A percentile compares a stretch with the other conserved stretches of the same genome.
phyloP scores from a whole-genome alignment of 2,888 invertebrate species.

The Crocallis elinguaria region DNA sequence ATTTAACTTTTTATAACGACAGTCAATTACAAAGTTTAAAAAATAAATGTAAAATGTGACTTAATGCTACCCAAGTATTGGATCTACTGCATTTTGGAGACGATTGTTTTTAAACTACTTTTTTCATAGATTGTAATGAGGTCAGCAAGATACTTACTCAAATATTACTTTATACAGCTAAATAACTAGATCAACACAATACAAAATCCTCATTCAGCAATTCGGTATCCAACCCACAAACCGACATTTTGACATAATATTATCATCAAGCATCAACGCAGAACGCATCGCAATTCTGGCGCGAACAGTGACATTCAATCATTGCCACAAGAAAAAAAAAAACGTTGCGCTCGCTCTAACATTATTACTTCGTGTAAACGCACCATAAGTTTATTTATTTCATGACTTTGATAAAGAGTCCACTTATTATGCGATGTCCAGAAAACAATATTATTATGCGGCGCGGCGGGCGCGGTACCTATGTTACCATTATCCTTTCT shows the following conservation, averaged over 20 bases:
- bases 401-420: too few relatives aligned
- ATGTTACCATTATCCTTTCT: too few relatives aligned
- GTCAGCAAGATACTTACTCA: neutral
- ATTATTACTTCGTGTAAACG: neutral
- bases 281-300: constrained; percentile 60
- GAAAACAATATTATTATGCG: too few relatives aligned
- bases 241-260: constrained; percentile 45
- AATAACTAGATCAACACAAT: constrained; percentile 4
- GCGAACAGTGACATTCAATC: constrained; percentile 54
- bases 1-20: too few relatives aligned
- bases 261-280: too few relatives aligned
- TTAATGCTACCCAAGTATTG: too few relatives aligned
- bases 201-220: constrained; percentile 7
- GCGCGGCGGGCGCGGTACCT: neutral
- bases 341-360: neutral
- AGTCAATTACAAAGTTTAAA: too few relatives aligned
- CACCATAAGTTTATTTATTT: neutral
- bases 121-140: neutral
- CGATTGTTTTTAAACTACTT: too few relatives aligned
- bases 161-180: neutral
- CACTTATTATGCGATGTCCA: too few relatives aligned
- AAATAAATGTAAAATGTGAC: too few relatives aligned
- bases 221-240: constrained; percentile 11
- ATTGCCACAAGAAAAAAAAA: constrained; percentile 30
- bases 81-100: too few relatives aligned